Conservation (phyloP, 2,113 vertebrate species). For the Zeus faber region DNA sequence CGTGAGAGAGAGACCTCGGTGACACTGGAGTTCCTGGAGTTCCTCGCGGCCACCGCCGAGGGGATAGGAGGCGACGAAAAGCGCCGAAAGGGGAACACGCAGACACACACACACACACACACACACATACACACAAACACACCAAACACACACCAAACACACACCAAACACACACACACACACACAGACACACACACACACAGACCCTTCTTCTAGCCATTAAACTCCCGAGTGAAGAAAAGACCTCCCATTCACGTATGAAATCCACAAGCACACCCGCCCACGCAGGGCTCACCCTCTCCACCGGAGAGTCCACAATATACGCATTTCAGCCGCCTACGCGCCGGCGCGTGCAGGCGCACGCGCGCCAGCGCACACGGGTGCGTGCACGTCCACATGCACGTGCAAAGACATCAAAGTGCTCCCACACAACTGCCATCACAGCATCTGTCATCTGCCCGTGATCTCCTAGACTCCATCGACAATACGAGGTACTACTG, state of each 20-base stretch:
- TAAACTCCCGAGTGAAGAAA: background rate
- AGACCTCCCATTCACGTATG: slow-evolving; percentile 41
- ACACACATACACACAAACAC: background rate
- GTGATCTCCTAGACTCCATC: too few species aligned
- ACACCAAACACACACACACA: background rate
- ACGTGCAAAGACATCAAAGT: slow-evolving; percentile 4
- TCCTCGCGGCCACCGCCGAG: too few species aligned
- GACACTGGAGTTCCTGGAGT: too few species aligned
- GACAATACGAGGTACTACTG: too few species aligned
- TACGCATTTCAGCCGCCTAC: slow-evolving; percentile 45
- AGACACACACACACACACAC: slow-evolving; percentile 31
- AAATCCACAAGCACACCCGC: slow-evolving; percentile 32
- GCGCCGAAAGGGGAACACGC: too few species aligned
- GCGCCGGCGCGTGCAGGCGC: slow-evolving; percentile 18
- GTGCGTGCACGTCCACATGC: background rate
- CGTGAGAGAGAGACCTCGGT: too few species aligned
- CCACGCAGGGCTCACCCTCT: slow-evolving; percentile 34
- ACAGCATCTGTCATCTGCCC: too few species aligned
- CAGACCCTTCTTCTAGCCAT: too few species aligned
- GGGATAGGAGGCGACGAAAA: too few species aligned
- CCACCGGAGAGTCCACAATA: slow-evolving; percentile 46
- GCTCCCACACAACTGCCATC: slow-evolving; percentile 23
- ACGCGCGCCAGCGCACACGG: slow-evolving; percentile 2
- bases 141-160: too few species aligned
- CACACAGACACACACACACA: background rate